Percentiles rank a stretch among this genome's conserved stretches.
Conservation (phyloP, 2,797 vertebrate genomes). For the Sphaeramia orbicularis region DNA sequence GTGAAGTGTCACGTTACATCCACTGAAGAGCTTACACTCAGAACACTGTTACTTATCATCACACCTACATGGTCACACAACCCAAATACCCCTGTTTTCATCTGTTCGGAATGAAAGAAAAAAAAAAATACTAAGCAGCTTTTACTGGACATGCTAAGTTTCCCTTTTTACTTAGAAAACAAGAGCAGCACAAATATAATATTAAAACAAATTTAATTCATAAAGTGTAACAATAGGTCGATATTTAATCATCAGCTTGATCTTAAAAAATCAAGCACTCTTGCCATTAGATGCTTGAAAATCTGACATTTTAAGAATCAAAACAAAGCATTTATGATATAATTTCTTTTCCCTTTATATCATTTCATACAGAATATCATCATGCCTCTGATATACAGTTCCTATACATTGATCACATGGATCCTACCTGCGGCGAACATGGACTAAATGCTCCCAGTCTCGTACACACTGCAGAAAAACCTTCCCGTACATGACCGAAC, state of each 20-base stretch:
- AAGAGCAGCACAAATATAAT: not conserved
- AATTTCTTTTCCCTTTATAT: too few species aligned
- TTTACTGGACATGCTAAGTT: too few species aligned
- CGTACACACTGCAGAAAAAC: constrained; percentile 77
- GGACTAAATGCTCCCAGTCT: constrained; percentile 84
- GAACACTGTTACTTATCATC: not conserved
- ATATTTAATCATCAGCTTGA: too few species aligned
- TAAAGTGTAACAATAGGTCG: not conserved
- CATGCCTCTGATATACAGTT: too few species aligned
- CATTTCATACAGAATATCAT: too few species aligned
- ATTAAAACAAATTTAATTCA: not conserved
- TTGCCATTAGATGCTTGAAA: not conserved
- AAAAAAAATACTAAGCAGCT: too few species aligned
- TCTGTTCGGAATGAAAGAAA: too few species aligned
- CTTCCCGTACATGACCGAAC: constrained; percentile 84
- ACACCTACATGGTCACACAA: not conserved
- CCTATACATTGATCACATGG: not conserved
- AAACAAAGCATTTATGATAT: too few species aligned
- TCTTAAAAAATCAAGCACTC: not conserved
- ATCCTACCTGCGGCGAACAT: constrained; percentile 90
- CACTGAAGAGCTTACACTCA: not conserved
- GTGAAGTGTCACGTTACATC: constrained; percentile 53
- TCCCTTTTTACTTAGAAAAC: not conserved
- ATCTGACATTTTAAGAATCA: not conserved
- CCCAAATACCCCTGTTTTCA: not conserved